Evolutionary conservation across 1,140 invertebrate genomes (phyloP), one percentile per base, ranked within the genome.

Genomic region (Apis florea): DNA sequence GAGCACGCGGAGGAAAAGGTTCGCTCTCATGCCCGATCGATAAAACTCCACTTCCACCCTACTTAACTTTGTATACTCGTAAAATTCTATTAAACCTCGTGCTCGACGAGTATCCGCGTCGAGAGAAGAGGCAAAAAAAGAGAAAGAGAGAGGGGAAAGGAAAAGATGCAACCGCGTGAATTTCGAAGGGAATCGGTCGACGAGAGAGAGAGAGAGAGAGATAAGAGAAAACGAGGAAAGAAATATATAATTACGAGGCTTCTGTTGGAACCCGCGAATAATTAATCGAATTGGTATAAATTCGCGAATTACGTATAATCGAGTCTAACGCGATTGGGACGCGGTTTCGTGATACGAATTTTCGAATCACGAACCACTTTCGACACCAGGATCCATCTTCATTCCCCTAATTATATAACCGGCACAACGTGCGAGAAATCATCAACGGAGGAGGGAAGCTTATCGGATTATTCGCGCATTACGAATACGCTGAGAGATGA

Each of bases 1-100:
- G 56, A 63, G 61, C 17, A 69, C 49, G 24, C 31, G 79, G 63
- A 40, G 31, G 31, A 40, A 40, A 54, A 68, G 24, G 10, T 17
- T 21, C 31, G 53, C 63, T 47, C 53, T 26, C 6, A 4, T 9
- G 47, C 13, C 17, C 40, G 56, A 77, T 82, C 79, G 26, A 82
- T 82, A 69, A 77, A 82, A 77, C 66, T 82, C n/a, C 63, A 53
- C 73, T 82, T 82, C 73, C 64, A 69, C 79, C 66, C 79, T 82
- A 82, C 66, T 82, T 82, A 82, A 82, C 79, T 82, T 82, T 82
- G 79, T 77, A 54, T 77, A 77, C 79, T 76, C 73, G 72, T 68
- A 82, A 82, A 82, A 77, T 82, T 76, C 79, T 77, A 69, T 82
- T 82, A 82, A 82, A 77, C 66, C 70, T 54, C 79, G 72, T 59